Evolutionary conservation across 2,888 invertebrate genomes (phyloP), one percentile per base, ranked within the genome.

Genomic region (Neocrepidodera transversa): DNA sequence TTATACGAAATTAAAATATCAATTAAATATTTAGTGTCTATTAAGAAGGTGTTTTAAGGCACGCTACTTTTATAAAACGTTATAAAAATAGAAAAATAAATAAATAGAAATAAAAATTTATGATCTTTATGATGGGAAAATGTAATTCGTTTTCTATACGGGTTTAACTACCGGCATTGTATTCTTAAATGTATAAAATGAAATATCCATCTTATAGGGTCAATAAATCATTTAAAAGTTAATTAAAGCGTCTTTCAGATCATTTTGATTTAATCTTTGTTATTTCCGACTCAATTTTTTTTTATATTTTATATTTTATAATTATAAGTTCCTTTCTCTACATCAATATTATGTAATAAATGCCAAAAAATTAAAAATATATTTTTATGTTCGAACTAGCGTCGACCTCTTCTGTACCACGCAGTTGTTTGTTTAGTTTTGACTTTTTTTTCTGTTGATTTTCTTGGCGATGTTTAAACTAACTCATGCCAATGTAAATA

Each of bases 401-500:
- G 43, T 53, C 35, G 43, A 53, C 43, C 32, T 53, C 32, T 54
- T 47, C 23, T 36, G 32, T 36, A 54, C 35, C 26, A 36, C 54
- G 35, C 54, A 32, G 36, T 28, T 65, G 65, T 67, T 70, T 73
- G 62, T 73, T 72, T 72, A 64, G 65, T 70, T 71, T 72, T 68
- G 63, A 69, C 71, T 71, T 72, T 72, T 51, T n/a, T 54, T 71
- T 70, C 61, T 73, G 73, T 73, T 73, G 72, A 72, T 71, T 70
- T 72, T 70, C 68, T 64, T 69, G 67, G 64, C 68, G 68, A 56
- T 71, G 70, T 72, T 72, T 72, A 70, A 71, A 72, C 68, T 63
- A 68, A 64, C 69, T 67, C 67, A 68, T 67, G 71, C 72, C 70
- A 73, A 72, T 66, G 73, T 71, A 72, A 73, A 73, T 66, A 73